phyloP scores from a whole-genome alignment of 2,888 invertebrate species.

The Brachypalpus laphriformis region DNA sequence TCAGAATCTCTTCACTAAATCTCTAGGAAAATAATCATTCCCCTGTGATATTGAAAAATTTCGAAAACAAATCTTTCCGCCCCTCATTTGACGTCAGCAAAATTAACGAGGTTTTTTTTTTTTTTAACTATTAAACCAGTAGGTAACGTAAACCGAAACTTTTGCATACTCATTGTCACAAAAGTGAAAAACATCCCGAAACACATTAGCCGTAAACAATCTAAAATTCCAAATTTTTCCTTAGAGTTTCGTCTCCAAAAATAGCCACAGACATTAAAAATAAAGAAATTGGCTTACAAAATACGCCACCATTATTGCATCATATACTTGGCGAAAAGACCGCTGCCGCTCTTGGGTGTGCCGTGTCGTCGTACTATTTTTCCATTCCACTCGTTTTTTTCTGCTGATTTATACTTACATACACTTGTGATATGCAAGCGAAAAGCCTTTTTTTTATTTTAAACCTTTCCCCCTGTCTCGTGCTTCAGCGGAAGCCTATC shows the following conservation, averaged over 20 bases:
- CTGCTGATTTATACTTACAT: neutral
- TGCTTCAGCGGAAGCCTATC: neutral
- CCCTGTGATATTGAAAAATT: too few relatives aligned
- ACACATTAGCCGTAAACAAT: constrained; percentile 6
- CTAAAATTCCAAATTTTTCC: constrained; percentile 7
- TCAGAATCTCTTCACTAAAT: neutral
- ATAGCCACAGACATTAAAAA: constrained; percentile 13
- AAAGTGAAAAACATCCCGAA: neutral
- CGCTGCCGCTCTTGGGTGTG: constrained; percentile 13
- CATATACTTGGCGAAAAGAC: constrained; percentile 18
- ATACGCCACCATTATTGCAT: constrained; percentile 52
- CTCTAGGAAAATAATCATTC: too few relatives aligned
- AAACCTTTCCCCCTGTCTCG: neutral
- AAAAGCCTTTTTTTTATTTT: neutral
- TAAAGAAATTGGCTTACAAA: constrained; percentile 49
- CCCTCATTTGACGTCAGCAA: neutral
- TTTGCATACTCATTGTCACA: neutral
- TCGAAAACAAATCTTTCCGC: neutral
- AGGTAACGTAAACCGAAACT: neutral
- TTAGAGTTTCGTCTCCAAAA: neutral
- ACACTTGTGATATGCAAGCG: neutral
- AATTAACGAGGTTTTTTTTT: neutral
- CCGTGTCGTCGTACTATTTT: constrained; percentile 22
- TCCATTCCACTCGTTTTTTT: neutral
- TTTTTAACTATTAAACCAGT: neutral